Base-by-base conservation (phyloP, 2,797 vertebrate genomes). In the Peromyscus nudipes region DNA sequence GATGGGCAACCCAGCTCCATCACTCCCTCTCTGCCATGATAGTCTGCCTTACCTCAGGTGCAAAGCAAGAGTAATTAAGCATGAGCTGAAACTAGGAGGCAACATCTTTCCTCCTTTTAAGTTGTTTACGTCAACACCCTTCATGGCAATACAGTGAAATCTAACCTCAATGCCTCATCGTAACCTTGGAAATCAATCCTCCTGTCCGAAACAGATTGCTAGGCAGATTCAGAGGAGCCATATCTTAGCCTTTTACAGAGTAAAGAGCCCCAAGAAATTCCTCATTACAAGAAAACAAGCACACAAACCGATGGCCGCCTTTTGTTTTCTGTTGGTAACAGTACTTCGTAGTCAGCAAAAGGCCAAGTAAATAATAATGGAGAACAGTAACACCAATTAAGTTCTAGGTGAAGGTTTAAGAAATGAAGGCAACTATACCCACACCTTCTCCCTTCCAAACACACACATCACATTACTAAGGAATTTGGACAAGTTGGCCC, bases 291-390 rank as follows among this genome's bases (percentile, higher is more conserved):
- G 52, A 77, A 73, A 69, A 43, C 2, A 89, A 83, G 25, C 16
- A 82, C 62, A 67, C 46, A n/a, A 49, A 85, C 83, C 65, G 40
- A 34, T 62, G 46, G 25, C 46, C n/a, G 81, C 23, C 25, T 23
- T 43, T 34, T 9, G 34, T 76, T 95, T 94, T 89, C 13, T 60
- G 81, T 40, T 40, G 21, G 21, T 67, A 90, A 95, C 25, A 96
- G 81, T 82, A 77, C 81, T 79, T 76, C 75, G 73, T 10, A 85
- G 65, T 88, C 37, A 95, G 64, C 79, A 46, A 91, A 81, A 96
- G 60, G 37, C 43, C 81, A 91, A 91, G 90, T 91, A 89, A 91
- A 95, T 60, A 94, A 46, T 75, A 92, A 79, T 17, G 29, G n/a
- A 92, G 31, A 95, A 62, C 11, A 94, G 37, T 37, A 55, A 91